Percentiles rank a stretch among this genome's conserved stretches.
phyloP scores from a whole-genome alignment of 2,888 invertebrate genomes.

The Mactromeris polynyma region DNA sequence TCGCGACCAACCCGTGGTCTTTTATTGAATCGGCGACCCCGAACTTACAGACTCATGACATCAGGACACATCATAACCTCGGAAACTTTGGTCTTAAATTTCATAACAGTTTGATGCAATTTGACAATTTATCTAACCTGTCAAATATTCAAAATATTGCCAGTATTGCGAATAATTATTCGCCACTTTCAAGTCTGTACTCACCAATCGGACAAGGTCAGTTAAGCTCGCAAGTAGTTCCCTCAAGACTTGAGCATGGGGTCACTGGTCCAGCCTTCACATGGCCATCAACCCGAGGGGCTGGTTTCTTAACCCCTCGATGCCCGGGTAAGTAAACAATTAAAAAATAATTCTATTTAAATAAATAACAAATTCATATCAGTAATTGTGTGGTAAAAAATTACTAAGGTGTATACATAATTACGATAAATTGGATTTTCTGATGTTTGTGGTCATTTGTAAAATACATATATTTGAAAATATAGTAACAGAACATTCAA shows the following conservation, averaged over 20 bases:
- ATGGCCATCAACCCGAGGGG: constrained; percentile 58
- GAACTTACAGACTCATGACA: constrained; percentile 46
- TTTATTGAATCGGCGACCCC: constrained; percentile 48
- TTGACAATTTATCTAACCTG: constrained; percentile 62
- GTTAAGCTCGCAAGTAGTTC: constrained; percentile 43
- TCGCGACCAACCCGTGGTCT: constrained; percentile 52
- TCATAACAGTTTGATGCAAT: constrained; percentile 66
- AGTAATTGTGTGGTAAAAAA: too few relatives aligned
- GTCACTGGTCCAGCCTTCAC: constrained; percentile 57
- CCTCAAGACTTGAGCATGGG: constrained; percentile 55
- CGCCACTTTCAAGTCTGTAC: constrained; percentile 61
- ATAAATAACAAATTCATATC: too few relatives aligned
- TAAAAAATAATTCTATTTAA: background rate
- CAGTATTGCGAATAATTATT: constrained; percentile 59
- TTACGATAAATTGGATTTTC: too few relatives aligned
- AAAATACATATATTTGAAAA: too few relatives aligned
- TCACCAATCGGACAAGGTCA: constrained; percentile 53
- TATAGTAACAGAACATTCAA: too few relatives aligned
- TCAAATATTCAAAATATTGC: constrained; percentile 55
- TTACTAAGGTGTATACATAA: too few relatives aligned
- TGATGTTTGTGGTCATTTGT: too few relatives aligned
- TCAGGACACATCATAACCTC: constrained; percentile 50
- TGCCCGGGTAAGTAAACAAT: constrained; percentile 62
- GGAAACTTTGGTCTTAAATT: constrained; percentile 63
- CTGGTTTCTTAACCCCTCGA: constrained; percentile 59